Conservation (phyloP, 1,140 invertebrate genomes). For the Apolygus lucorum region DNA sequence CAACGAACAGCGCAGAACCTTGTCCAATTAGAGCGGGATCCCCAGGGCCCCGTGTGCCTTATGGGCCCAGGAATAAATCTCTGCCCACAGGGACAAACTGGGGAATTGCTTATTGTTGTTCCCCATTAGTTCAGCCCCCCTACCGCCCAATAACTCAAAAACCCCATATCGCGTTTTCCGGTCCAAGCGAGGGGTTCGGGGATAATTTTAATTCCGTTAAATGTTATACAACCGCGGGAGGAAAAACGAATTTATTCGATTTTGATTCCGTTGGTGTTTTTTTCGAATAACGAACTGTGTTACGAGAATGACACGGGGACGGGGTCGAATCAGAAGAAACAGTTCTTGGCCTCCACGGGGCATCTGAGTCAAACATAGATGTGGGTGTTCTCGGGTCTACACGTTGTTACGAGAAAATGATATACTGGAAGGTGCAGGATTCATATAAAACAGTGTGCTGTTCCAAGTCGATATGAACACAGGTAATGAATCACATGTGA, state of each 20-base stretch:
- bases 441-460: no score
- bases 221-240: not conserved
- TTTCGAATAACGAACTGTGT: not conserved
- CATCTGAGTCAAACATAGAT: no score
- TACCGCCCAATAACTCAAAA: not conserved
- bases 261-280: no score
- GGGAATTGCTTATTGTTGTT: constrained; percentile 5
- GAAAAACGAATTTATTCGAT: no score
- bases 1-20: not conserved
- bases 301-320: not conserved
- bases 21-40: not conserved
- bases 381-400: no score
- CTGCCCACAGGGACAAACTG: not conserved
- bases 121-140: not conserved
- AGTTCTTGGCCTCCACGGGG: no score
- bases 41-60: not conserved
- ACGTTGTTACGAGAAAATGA: no score
- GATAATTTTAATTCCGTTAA: not conserved
- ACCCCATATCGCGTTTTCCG: not conserved
- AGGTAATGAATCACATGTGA: no score
- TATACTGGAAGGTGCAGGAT: no score
- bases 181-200: not conserved
- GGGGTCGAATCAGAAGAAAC: not conserved
- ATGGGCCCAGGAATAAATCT: constrained; percentile 9
- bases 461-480: no score